phyloP scores from a whole-genome alignment of 2,888 invertebrate genomes.

The Drosophila gaucha region DNA sequence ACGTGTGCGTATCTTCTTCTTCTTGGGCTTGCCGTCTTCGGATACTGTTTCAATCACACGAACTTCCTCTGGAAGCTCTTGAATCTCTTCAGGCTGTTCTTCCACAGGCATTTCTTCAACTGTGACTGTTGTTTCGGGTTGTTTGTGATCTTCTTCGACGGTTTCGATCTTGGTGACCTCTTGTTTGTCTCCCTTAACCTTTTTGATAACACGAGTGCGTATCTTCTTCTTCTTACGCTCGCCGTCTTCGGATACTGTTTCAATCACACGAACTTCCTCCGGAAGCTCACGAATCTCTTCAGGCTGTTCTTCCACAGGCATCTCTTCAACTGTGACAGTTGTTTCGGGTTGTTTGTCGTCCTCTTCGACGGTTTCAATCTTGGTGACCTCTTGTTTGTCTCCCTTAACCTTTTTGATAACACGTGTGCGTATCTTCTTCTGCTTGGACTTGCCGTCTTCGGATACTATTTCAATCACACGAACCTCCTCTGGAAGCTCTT shows the following conservation, averaged over 20 bases:
- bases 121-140: slow-evolving; percentile 31
- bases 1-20: slow-evolving; percentile 46
- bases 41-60: slow-evolving; percentile 33
- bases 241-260: slow-evolving; percentile 23
- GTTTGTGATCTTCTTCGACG: slow-evolving; percentile 36
- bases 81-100: slow-evolving; percentile 15
- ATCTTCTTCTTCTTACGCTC: slow-evolving; percentile 36
- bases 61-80: slow-evolving; percentile 37
- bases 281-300: slow-evolving; percentile 31
- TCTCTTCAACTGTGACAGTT: slow-evolving; percentile 24
- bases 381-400: slow-evolving; percentile 35
- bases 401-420: slow-evolving; percentile 37
- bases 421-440: slow-evolving; percentile 43
- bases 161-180: slow-evolving; percentile 44
- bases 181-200: slow-evolving; percentile 43
- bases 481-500: slow-evolving; percentile 35
- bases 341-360: slow-evolving; percentile 32
- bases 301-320: slow-evolving; percentile 3
- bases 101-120: slow-evolving; percentile 15
- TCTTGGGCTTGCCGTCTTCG: slow-evolving; percentile 43
- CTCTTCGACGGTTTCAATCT: slow-evolving; percentile 37
- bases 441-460: slow-evolving; percentile 35
- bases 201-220: slow-evolving; percentile 34
- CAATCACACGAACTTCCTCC: slow-evolving; percentile 29
- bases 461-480: slow-evolving; percentile 23